These are phyloP conservation scores for Silurus asotus DNA, from an alignment of 2,113 vertebrate genomes.

Conservation along the genomic window DNA sequence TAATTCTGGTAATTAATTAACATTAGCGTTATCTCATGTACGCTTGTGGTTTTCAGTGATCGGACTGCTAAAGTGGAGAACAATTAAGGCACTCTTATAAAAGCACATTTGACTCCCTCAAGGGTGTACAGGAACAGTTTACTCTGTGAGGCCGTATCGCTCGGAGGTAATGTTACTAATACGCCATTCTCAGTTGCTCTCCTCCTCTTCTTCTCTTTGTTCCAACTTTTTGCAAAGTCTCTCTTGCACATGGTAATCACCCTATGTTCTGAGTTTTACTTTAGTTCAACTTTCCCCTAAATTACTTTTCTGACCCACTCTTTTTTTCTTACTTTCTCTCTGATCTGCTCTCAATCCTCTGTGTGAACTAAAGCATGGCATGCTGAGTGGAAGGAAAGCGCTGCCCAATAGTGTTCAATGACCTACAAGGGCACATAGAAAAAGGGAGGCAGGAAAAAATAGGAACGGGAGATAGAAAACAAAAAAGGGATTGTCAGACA, in stretches of 20 bases:
- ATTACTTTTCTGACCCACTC: constrained; percentile 54
- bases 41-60: background rate
- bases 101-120: background rate
- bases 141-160: constrained; percentile 20
- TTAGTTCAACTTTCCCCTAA: constrained; percentile 56
- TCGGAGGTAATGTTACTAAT: background rate
- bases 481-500: constrained; percentile 15
- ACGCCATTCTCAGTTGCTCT: constrained; percentile 13
- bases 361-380: constrained; percentile 40
- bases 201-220: constrained; percentile 36
- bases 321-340: constrained; percentile 44
- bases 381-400: constrained; percentile 15
- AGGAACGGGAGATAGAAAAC: constrained; percentile 51
- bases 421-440: constrained; percentile 10
- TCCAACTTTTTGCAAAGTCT: constrained; percentile 40
- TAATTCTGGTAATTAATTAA: background rate
- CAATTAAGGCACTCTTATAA: background rate
- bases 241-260: constrained; percentile 46
- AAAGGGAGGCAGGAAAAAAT: constrained; percentile 17
- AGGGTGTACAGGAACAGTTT: background rate
- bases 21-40: background rate
- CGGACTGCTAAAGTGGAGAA: background rate
- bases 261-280: constrained; percentile 45
- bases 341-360: constrained; percentile 7
- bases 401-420: background rate